phyloP scores from a whole-genome alignment of 2,888 invertebrate genomes.

The Augochlorella aurata region DNA sequence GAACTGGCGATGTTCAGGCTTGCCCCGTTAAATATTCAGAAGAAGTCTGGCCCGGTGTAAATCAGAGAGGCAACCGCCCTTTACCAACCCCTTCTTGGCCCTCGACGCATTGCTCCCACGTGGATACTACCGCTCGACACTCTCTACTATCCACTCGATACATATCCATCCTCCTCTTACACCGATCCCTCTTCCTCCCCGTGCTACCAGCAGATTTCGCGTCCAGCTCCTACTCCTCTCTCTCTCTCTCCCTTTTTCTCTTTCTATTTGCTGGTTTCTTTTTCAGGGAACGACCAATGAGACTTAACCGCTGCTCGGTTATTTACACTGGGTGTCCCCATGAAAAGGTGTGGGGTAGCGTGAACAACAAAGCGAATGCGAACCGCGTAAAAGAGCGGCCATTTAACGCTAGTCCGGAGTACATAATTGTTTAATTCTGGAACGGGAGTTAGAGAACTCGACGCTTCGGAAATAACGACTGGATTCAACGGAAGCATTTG shows the following conservation, averaged over 20 bases:
- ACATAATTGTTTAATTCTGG: constrained; percentile 47
- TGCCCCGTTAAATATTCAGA: constrained; percentile 76
- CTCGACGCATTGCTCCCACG: constrained; percentile 67
- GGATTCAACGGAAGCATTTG: neutral
- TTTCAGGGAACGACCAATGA: constrained; percentile 45
- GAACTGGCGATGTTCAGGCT: constrained; percentile 68
- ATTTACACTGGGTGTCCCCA: constrained; percentile 41
- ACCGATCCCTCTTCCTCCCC: neutral
- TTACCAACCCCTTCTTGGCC: constrained; percentile 60
- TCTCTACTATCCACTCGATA: constrained; percentile 26
- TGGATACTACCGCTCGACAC: constrained; percentile 51
- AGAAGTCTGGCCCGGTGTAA: constrained; percentile 71
- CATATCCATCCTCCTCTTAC: constrained; percentile 26
- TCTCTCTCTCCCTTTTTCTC: neutral
- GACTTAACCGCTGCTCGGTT: constrained; percentile 48
- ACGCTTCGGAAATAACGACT: neutral
- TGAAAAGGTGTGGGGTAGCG: constrained; percentile 34
- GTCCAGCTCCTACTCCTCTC: neutral
- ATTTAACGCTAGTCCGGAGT: constrained; percentile 29
- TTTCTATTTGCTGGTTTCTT: neutral
- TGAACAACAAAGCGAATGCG: constrained; percentile 28
- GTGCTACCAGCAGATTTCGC: neutral
- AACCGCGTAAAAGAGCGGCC: constrained; percentile 27
- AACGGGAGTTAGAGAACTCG: too few relatives aligned
- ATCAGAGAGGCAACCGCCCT: constrained; percentile 69